A percentile compares a stretch with the other conserved stretches of the same genome.
Conservation (phyloP, 2,113 vertebrate genomes). For the Silurus meridionalis region DNA sequence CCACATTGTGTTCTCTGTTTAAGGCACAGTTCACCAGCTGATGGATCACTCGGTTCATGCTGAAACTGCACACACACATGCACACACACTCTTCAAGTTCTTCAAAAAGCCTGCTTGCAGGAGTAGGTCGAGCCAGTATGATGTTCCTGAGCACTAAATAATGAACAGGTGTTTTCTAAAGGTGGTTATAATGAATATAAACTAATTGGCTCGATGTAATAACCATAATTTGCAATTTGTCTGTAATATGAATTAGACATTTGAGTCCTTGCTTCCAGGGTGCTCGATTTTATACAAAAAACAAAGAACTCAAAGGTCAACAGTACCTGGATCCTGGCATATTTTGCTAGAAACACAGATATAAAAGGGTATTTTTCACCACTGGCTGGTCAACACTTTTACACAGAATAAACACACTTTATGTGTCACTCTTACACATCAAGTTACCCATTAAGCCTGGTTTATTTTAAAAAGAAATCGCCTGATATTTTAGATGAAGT, state of each 20-base stretch:
- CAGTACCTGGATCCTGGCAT: background rate
- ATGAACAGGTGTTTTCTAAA: background rate
- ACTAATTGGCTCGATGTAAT: background rate
- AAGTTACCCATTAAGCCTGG: background rate
- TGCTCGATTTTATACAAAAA: background rate
- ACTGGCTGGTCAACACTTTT: background rate
- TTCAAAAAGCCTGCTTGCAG: constrained; percentile 12
- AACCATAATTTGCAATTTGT: background rate
- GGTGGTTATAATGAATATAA: background rate
- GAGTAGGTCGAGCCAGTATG: background rate
- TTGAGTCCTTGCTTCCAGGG: background rate
- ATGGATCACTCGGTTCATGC: background rate
- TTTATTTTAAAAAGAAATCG: background rate
- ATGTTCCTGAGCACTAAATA: constrained; percentile 9
- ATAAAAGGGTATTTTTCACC: background rate
- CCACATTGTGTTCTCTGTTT: background rate
- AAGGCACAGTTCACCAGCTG: background rate
- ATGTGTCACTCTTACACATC: background rate
- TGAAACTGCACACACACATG: background rate
- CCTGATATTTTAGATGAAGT: background rate
- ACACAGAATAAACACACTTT: background rate
- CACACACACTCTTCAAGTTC: background rate
- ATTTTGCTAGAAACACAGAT: background rate
- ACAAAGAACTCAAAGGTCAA: background rate
- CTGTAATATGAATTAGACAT: background rate